phyloP scores from a whole-genome alignment of 2,888 invertebrate species.

The Copidosoma aretas region DNA sequence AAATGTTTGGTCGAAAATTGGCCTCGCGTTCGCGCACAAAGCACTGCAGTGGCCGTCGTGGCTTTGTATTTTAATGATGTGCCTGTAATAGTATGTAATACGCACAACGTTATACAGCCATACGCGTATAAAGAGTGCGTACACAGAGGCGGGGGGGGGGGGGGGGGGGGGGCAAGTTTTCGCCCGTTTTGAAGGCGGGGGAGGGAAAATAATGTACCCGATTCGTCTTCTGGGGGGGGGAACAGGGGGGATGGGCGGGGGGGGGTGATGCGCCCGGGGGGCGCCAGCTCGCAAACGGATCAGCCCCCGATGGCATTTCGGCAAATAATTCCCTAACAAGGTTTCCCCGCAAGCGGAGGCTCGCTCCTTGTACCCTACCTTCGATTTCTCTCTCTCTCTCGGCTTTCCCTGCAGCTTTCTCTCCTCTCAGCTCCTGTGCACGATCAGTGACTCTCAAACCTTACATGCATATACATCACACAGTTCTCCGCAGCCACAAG shows the following conservation, averaged over 20 bases:
- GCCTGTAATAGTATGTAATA: too few relatives aligned
- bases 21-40: not conserved
- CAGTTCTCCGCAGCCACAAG: too few relatives aligned
- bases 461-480: too few relatives aligned
- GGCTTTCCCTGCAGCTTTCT: not conserved
- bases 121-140: not conserved
- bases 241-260: not conserved
- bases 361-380: slow-evolving; percentile 26
- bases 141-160: not conserved
- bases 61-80: too few relatives aligned
- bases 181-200: not conserved
- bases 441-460: slow-evolving; percentile 15
- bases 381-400: slow-evolving; percentile 4
- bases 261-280: slow-evolving; percentile 3
- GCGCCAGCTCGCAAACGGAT: slow-evolving; percentile 35
- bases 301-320: slow-evolving; percentile 37
- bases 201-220: slow-evolving; percentile 3
- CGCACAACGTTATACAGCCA: too few relatives aligned
- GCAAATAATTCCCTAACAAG: slow-evolving; percentile 39
- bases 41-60: not conserved
- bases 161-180: slow-evolving; percentile 17
- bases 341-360: slow-evolving; percentile 22
- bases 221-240: slow-evolving; percentile 8
- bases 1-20: too few relatives aligned
- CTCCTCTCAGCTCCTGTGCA: not conserved